These are phyloP conservation scores for Lamprologus speciosus DNA, from an alignment of 2,113 vertebrate genomes.

Conservation along the genomic window DNA sequence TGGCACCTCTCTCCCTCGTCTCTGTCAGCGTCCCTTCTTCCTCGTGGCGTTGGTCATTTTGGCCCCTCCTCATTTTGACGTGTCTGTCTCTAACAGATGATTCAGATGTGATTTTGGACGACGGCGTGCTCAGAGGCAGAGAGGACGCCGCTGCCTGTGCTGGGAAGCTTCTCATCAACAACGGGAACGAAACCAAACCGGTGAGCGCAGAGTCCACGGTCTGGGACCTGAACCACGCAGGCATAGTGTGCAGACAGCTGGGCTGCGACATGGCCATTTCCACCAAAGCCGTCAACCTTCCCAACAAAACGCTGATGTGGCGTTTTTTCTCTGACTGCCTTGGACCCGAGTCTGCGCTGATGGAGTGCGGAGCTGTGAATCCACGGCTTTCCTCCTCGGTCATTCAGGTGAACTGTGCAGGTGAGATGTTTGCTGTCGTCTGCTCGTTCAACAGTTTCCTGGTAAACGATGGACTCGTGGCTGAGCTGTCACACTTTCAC, in stretches of 20 bases:
- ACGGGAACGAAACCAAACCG: not conserved
- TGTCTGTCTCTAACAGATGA: not conserved
- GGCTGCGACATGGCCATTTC: accelerated
- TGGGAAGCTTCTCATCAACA: not conserved
- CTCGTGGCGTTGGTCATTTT: not conserved
- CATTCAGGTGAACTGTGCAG: not conserved
- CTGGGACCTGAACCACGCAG: not conserved
- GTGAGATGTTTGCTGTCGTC: not conserved
- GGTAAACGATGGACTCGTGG: accelerated
- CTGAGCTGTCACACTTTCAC: not conserved
- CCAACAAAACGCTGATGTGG: not conserved
- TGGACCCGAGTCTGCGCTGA: not conserved
- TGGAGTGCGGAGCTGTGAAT: not conserved
- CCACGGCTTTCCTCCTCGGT: not conserved
- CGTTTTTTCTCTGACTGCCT: not conserved
- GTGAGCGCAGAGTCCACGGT: not conserved
- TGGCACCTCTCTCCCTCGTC: accelerated
- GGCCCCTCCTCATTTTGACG: not conserved
- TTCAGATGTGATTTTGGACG: not conserved
- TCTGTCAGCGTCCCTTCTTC: accelerated
- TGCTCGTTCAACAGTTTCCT: not conserved
- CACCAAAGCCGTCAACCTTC: not conserved
- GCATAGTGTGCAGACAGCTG: not conserved
- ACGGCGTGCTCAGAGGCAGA: not conserved
- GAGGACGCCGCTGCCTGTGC: not conserved